phyloP scores from a whole-genome alignment of 2,797 vertebrate genomes.

The Mastacembelus armatus region DNA sequence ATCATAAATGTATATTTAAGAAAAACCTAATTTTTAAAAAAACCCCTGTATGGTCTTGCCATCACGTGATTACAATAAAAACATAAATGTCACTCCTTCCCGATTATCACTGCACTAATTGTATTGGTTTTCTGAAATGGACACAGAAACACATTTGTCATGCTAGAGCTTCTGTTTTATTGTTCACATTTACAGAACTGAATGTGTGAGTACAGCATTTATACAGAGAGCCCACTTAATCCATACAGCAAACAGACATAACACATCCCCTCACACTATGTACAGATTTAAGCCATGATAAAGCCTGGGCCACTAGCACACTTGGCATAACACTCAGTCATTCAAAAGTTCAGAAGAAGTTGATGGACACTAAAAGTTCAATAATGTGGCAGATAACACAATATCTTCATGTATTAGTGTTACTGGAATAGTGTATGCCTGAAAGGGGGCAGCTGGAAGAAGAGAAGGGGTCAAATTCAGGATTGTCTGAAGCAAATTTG shows the following conservation, averaged over 20 bases:
- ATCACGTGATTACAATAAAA: no score
- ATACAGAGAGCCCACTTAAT: conserved; percentile 72
- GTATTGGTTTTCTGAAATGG: no score
- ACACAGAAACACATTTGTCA: conserved; percentile 39
- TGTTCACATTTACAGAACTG: conserved; percentile 82
- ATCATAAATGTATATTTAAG: no score
- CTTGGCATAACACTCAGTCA: conserved; percentile 52
- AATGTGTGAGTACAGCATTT: conserved; percentile 71
- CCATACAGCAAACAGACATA: conserved; percentile 68
- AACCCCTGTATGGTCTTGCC: no score
- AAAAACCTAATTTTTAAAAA: no score
- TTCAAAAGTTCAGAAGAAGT: conserved; percentile 43
- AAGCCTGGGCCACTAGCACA: conserved; percentile 63
- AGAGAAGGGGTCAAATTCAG: conserved; percentile 23
- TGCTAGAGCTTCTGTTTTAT: conserved; percentile 78
- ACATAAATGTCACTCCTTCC: no score
- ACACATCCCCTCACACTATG: conserved; percentile 72
- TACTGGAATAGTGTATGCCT: conserved; percentile 24
- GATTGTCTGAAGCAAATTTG: conserved; percentile 52
- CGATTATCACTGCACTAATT: no score
- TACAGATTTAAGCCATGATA: conserved; percentile 69
- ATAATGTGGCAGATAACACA: conserved; percentile 22
- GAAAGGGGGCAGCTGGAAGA: conserved; percentile 31
- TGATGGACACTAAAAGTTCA: conserved; percentile 38
- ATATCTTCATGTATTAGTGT: conserved; percentile 30